Base-by-base conservation (phyloP, 2,888 invertebrate species). In the Thysanoteuthis rhombus region DNA sequence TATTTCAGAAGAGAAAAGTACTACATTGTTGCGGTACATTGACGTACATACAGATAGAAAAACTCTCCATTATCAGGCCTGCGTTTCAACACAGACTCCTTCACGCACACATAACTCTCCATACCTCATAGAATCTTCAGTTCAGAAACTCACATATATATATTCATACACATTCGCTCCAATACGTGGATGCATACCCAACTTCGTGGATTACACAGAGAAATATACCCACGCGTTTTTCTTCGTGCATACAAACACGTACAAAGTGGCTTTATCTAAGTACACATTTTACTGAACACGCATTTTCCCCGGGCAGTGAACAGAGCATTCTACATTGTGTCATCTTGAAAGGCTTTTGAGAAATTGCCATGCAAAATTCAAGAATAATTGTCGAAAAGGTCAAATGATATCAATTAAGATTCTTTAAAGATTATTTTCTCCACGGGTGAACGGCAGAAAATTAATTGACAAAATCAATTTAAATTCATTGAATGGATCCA, bases 371-470 rank as follows among this genome's bases (percentile, higher is more conserved):
- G 16, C n/a, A 75, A 75, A 75, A 75, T n/a, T 10, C 75, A n/a
- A 75, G 36, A 75, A n/a, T 75, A 75, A 75, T 75, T 75, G n/a
- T n/a, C 16, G 16, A 75, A 75, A 75, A 75, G n/a, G 75, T 75
- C 75, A 75, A 75, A 75, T n/a, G 75, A 75, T 36, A 75, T 75
- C 75, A 75, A 75, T 75, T 75, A 75, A 75, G 1, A 75, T 75
- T 75, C 75, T 75, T 75, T n/a, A n/a, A 75, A 75, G n/a, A 75
- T 75, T 75, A n/a, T 75, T 75, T 75, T 75, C 75, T n/a, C 75
- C 75, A 0, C 10, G 75, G 75, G 75, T 75, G n/a, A 75, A 75
- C 10, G n/a, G 75, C 10, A 75, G 16, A n/a, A 75, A 75, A 36
- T 75, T 36, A 75, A 75, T 75, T 75, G n/a, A n/a, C n/a, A 75